These are phyloP conservation scores for Epizoanthus scotinus DNA, from an alignment of 92 coral and sea anemone genomes.

Conservation along the genomic window DNA sequence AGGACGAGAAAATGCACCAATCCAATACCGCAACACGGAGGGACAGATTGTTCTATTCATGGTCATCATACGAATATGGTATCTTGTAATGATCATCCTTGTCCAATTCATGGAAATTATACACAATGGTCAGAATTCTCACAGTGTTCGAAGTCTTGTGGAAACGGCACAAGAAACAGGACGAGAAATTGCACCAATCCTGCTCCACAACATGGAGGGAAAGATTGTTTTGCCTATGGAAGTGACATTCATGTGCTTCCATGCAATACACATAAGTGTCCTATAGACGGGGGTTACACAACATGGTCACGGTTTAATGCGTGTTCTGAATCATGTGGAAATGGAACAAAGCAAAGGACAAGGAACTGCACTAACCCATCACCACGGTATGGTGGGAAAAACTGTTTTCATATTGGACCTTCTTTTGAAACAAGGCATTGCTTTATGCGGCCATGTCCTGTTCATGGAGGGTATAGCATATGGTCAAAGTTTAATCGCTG, in stretches of 20 bases:
- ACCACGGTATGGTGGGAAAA: conserved; percentile 77
- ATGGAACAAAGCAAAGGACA: conserved; percentile 62
- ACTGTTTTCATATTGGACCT: conserved; percentile 73
- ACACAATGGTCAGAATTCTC: conserved; percentile 70
- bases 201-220: conserved; percentile 69
- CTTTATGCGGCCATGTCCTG: conserved; percentile 67
- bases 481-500: conserved; percentile 58
- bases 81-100: conserved; percentile 62
- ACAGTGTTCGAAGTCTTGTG: conserved; percentile 78
- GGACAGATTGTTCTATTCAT: conserved; percentile 57
- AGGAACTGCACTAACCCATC: conserved; percentile 75
- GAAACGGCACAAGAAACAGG: conserved; percentile 60
- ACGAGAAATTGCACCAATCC: conserved; percentile 77
- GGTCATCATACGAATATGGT: conserved; percentile 54
- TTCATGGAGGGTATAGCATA: conserved; percentile 56
- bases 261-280: conserved; percentile 71
- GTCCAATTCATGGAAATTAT: conserved; percentile 82
- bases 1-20: conserved; percentile 52
- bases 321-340: conserved; percentile 77
- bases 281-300: conserved; percentile 78
- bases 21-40: conserved; percentile 68
- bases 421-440: conserved; percentile 53
- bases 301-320: conserved; percentile 65
- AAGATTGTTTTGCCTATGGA: conserved; percentile 68
- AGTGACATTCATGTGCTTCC: conserved; percentile 38